Evolutionary conservation across 2,888 invertebrate species (phyloP).

Genomic region (Griposia aprilina): DNA sequence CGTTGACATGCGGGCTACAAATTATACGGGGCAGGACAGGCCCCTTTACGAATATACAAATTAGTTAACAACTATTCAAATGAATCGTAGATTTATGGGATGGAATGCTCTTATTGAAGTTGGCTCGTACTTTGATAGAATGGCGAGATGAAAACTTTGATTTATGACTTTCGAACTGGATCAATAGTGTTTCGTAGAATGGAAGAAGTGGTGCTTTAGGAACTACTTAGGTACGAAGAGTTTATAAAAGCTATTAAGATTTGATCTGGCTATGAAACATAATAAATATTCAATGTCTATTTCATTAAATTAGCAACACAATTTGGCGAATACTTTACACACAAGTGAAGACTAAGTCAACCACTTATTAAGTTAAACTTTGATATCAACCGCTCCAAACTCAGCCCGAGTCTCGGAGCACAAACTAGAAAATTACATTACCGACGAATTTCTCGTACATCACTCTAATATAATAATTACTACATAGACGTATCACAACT

Average conservation of each 20-base stretch:
- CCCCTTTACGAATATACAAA: slow-evolving; percentile 76
- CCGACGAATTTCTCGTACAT: slow-evolving; percentile 39
- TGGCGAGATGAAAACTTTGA: slow-evolving; percentile 21
- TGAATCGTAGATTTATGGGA: slow-evolving; percentile 74
- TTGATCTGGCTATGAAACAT: too few relatives aligned
- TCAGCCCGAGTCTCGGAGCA: slow-evolving; percentile 4
- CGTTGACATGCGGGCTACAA: slow-evolving; percentile 73
- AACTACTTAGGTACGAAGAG: neutral
- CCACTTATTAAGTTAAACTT: slow-evolving; percentile 40
- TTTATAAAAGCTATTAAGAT: neutral
- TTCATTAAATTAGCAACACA: neutral
- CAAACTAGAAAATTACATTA: slow-evolving; percentile 42
- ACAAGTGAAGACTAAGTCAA: slow-evolving; percentile 11
- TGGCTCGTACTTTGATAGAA: slow-evolving; percentile 40
- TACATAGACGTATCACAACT: slow-evolving; percentile 67
- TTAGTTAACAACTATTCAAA: slow-evolving; percentile 75
- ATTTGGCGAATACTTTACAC: slow-evolving; percentile 1
- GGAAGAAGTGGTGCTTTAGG: neutral
- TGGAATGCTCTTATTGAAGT: slow-evolving; percentile 45
- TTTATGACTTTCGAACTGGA: slow-evolving; percentile 13
- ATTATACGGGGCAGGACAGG: slow-evolving; percentile 74
- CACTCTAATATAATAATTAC: slow-evolving; percentile 27
- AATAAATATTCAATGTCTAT: neutral
- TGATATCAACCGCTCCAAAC: slow-evolving; percentile 21
- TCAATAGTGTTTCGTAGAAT: slow-evolving; percentile 15